Conservation (phyloP, 2,113 vertebrate genomes). For the Syngnathoides biaculeatus region DNA sequence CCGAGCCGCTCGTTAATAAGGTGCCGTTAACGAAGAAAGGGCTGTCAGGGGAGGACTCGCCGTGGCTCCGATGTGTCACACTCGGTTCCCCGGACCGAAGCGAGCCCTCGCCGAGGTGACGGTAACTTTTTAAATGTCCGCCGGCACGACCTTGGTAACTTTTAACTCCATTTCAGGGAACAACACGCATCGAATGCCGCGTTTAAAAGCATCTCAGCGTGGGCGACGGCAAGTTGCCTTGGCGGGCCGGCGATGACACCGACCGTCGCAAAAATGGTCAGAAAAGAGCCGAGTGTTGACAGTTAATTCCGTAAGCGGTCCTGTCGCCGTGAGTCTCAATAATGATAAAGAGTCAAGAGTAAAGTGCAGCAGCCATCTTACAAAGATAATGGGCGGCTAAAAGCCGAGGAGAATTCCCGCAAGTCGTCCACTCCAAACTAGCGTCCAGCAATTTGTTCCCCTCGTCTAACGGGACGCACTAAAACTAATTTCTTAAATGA, state of each 20-base stretch:
- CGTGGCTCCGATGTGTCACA: conserved; percentile 28
- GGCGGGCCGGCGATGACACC: not conserved
- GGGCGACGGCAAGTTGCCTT: not conserved
- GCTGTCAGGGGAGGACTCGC: conserved; percentile 37
- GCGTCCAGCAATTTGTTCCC: not conserved
- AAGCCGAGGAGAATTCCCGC: not conserved
- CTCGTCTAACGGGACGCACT: not conserved
- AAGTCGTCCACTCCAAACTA: not conserved
- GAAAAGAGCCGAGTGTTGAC: conserved; percentile 20
- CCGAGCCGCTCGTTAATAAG: conserved; percentile 58
- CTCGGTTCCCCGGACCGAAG: conserved; percentile 16
- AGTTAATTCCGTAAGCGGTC: conserved; percentile 33
- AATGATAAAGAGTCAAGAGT: conserved; percentile 24
- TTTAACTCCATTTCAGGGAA: not conserved
- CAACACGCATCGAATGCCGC: not conserved
- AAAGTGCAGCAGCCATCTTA: conserved; percentile 4
- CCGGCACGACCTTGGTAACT: conserved; percentile 22
- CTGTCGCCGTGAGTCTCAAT: conserved; percentile 13
- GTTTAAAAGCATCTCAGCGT: conserved; percentile 10
- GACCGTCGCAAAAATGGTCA: conserved; percentile 12
- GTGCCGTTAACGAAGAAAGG: conserved; percentile 53
- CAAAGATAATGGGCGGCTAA: conserved; percentile 7
- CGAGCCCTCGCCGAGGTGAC: conserved; percentile 34
- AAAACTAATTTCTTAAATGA: not conserved
- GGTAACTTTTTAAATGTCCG: conserved; percentile 18